These are phyloP conservation scores for Chirona hameri DNA, from an alignment of 2,888 invertebrate species.

Conservation along the genomic window DNA sequence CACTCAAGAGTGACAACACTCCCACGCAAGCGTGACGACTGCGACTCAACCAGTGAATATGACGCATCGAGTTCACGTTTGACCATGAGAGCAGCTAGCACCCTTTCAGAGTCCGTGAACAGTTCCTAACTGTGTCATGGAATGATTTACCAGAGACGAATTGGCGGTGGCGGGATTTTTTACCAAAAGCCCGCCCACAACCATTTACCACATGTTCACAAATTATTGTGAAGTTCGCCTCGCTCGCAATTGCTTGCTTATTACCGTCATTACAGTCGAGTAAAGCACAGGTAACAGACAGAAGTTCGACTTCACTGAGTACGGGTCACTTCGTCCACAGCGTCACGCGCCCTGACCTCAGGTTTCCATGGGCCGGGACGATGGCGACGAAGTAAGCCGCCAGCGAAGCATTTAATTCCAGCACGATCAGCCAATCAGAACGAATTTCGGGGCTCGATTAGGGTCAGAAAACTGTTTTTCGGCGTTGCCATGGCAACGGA, in stretches of 20 bases:
- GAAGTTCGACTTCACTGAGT: background rate
- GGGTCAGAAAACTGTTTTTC: conserved; percentile 13
- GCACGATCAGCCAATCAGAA: conserved; percentile 12
- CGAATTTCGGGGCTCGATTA: background rate
- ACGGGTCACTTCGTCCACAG: background rate
- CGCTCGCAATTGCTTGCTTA: background rate
- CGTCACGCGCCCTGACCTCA: background rate
- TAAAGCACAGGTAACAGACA: background rate
- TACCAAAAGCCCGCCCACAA: background rate
- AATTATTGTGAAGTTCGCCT: background rate
- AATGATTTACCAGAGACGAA: too few relatives aligned
- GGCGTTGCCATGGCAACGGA: background rate
- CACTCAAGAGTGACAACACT: too few relatives aligned
- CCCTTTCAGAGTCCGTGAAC: too few relatives aligned
- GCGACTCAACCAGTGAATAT: too few relatives aligned
- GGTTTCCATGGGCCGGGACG: background rate
- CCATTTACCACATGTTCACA: background rate
- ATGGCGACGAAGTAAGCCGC: background rate
- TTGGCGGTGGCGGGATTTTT: background rate
- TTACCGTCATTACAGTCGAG: background rate
- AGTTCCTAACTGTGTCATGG: too few relatives aligned
- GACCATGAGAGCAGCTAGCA: too few relatives aligned
- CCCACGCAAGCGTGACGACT: too few relatives aligned
- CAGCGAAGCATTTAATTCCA: background rate
- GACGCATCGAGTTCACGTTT: too few relatives aligned